These are phyloP conservation scores for Cydia pomonella DNA, from an alignment of 1,140 invertebrate species.

Conservation along the genomic window DNA sequence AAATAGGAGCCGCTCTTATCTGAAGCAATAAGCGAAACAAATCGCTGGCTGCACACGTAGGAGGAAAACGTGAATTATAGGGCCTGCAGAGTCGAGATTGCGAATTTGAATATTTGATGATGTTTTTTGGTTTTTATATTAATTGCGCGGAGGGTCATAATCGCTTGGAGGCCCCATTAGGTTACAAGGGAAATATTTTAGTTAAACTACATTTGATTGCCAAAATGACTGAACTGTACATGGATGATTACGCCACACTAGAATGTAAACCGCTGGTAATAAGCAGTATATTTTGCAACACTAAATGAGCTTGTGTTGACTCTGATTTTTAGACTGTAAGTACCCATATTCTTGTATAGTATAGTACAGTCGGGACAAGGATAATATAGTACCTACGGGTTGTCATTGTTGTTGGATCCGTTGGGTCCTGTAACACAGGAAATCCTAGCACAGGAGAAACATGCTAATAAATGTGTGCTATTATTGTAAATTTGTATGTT, in stretches of 20 bases:
- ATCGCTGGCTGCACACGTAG: constrained; percentile 42
- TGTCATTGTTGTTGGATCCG: no score
- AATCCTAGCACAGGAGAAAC: no score
- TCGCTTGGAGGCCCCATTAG: not conserved
- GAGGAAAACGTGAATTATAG: constrained; percentile 21
- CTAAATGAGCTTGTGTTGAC: no score
- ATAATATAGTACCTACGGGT: no score
- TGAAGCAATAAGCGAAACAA: constrained; percentile 55
- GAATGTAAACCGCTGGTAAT: not conserved
- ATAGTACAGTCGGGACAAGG: no score
- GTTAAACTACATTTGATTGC: not conserved
- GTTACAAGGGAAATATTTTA: not conserved
- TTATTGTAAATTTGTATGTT: no score
- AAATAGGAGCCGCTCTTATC: constrained; percentile 59
- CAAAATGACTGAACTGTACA: not conserved
- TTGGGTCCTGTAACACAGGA: no score
- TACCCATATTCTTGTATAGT: no score
- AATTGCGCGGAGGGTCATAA: not conserved
- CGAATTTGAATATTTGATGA: constrained; percentile 18
- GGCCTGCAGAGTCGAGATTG: constrained; percentile 1
- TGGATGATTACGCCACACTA: not conserved
- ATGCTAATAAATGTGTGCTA: no score
- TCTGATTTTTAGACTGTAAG: no score
- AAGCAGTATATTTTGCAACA: not conserved
- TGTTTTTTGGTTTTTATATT: constrained; percentile 7